Percentiles rank a stretch among this genome's conserved stretches.
phyloP scores from a whole-genome alignment of 2,113 vertebrate species.

The Passer montanus region DNA sequence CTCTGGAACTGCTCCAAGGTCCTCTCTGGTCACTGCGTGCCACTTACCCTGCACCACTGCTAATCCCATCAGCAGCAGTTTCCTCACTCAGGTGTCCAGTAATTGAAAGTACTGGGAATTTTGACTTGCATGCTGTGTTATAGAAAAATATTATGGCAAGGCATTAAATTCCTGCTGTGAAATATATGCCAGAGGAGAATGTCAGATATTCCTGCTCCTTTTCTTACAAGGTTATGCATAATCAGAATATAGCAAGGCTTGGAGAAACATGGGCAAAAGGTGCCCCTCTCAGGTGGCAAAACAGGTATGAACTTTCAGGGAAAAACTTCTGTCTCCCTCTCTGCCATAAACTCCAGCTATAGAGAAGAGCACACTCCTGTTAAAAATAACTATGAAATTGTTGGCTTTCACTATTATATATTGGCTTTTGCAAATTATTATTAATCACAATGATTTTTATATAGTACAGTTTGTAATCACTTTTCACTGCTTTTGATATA shows the following conservation, averaged over 20 bases:
- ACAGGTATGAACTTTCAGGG: background rate
- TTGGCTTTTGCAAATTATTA: background rate
- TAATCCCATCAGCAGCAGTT: slow-evolving; percentile 5
- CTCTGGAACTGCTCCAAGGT: background rate
- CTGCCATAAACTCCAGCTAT: background rate
- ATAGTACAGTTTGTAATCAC: background rate
- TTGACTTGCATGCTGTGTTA: background rate
- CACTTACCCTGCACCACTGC: background rate
- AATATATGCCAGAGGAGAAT: background rate
- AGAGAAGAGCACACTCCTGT: background rate
- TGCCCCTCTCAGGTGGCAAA: background rate
- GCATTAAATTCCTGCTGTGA: background rate
- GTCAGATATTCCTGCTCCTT: background rate
- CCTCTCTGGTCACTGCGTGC: background rate
- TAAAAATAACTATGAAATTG: background rate
- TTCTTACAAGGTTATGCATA: background rate
- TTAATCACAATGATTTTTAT: background rate
- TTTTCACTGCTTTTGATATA: background rate
- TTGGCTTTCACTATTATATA: background rate
- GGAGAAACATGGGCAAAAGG: background rate
- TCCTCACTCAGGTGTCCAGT: background rate
- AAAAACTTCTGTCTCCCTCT: background rate
- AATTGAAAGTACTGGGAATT: slow-evolving; percentile 24
- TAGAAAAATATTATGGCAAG: slow-evolving; percentile 2
- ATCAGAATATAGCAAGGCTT: background rate